Evolutionary conservation across 1,140 invertebrate species (phyloP).

Genomic region (Rhyacophila brunnea): DNA sequence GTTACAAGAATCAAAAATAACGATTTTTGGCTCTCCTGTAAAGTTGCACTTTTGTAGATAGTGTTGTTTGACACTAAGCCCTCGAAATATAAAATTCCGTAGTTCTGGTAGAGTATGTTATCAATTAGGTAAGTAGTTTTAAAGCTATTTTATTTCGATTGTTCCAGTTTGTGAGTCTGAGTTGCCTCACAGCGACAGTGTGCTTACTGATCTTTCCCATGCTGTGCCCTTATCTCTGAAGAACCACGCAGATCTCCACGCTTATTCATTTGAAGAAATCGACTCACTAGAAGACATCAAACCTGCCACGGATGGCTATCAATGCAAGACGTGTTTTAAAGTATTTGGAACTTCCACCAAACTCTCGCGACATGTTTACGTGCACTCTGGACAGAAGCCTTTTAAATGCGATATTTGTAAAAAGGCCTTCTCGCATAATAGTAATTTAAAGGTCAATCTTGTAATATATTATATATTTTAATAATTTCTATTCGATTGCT

Average conservation of each 20-base stretch:
- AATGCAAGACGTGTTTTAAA: conserved; percentile 33
- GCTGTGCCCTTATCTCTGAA: conserved; percentile 24
- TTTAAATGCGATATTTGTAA: conserved; percentile 32
- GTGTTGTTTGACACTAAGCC: no score
- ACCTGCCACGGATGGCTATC: conserved; percentile 16
- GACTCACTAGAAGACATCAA: conserved; percentile 18
- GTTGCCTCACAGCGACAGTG: conserved; percentile 23
- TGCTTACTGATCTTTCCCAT: conserved; percentile 26
- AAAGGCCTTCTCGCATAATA: conserved; percentile 33
- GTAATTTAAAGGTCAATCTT: conserved; percentile 32
- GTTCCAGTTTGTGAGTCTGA: conserved; percentile 20
- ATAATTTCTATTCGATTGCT: no score
- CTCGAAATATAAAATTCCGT: no score
- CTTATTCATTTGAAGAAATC: conserved; percentile 17
- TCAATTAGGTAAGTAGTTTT: no score
- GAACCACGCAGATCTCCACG: conserved; percentile 16
- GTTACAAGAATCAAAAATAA: no score
- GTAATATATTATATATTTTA: background rate
- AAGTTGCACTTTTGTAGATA: no score
- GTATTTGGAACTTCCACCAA: conserved; percentile 27
- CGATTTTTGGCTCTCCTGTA: no score
- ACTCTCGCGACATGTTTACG: conserved; percentile 23
- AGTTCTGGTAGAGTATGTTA: no score
- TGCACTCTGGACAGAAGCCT: conserved; percentile 31
- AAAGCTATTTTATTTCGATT: conserved; percentile 1